A percentile compares a stretch with the other conserved stretches of the same genome.
These are phyloP conservation scores for Trichechus manatus DNA, from an alignment of 2,113 vertebrate genomes.

Conservation along the genomic window DNA sequence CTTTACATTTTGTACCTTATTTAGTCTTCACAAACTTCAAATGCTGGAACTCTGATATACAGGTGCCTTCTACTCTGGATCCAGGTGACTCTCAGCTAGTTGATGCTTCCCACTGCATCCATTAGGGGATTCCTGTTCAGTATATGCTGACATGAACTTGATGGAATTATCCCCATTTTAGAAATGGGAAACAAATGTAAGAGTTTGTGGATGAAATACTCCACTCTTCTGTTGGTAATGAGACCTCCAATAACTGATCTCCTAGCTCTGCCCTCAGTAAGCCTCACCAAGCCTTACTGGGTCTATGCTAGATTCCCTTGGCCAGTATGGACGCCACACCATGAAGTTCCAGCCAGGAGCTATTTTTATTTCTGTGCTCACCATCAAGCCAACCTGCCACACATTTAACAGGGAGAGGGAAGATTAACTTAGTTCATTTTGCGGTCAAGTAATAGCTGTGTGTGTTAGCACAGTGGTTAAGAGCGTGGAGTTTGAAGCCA, in stretches of 20 bases:
- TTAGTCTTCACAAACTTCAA: background rate
- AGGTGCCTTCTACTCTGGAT: background rate
- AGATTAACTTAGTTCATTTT: background rate
- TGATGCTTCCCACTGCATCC: background rate
- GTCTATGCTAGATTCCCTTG: background rate
- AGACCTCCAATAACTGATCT: background rate
- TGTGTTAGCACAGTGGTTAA: fast-evolving
- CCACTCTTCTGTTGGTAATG: background rate
- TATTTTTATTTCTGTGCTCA: background rate
- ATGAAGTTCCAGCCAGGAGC: background rate
- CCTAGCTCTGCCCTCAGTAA: background rate
- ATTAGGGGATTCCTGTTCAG: no score
- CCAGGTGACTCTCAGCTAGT: background rate
- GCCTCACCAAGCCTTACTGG: background rate
- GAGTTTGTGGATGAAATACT: background rate
- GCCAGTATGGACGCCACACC: background rate
- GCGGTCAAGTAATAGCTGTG: background rate
- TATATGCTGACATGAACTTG: background rate
- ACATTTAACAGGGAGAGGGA: background rate
- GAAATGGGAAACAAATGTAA: background rate
- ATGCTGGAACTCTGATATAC: background rate
- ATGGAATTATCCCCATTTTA: background rate
- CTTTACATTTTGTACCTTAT: background rate
- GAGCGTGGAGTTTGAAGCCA: background rate
- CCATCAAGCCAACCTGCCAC: background rate